Base-by-base conservation (phyloP, 1,140 invertebrate genomes). In the Leptopilina boulardi region DNA sequence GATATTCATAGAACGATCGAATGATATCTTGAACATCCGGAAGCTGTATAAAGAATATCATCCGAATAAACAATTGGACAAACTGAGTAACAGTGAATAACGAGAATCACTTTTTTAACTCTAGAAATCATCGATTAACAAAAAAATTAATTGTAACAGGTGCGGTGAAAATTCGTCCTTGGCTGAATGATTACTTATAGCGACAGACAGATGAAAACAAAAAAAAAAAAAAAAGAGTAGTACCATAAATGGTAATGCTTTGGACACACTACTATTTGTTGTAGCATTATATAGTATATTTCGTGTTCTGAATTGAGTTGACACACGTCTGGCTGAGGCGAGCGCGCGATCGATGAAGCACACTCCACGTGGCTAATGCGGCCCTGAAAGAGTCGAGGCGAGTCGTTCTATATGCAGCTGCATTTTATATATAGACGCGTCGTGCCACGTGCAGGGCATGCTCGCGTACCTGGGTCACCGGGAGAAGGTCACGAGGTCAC, bases 401-500 rank as follows among this genome's bases (percentile, higher is more conserved):
- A 26, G 72, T 54, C n/a, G 26, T 34, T 77, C 47, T 77, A 79
- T 79, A 76, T 79, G 26, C 70, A 70, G 70, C 54, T 81, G 75
- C 80, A 74, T n/a, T 66, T 66, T 66, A 66, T 66, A 66, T 66
- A 66, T 54, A 73, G 38, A 73, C 5, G 21, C 42, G 47, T 23
- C 23, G 38, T 34, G 71, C 77, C 77, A 73, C 77, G 77, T 71
- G 78, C 72, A 66, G 42, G 21, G 19, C 42, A 71, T 47, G 54
- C 72, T 77, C 56, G 59, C 56, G 59, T 73, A 73, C 75, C 70
- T 75, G 73, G 77, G 54, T 77, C 72, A 76, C 66, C 75, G 71
- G 81, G 78, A 82, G 85, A 86, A 86, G 86, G 85, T 86, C 79
- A 80, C 66, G 83, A 76, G 84, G 81, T 87, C 84, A 80, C 73